Base-by-base conservation (phyloP, 2,113 vertebrate species). In the Setophaga petechia region DNA sequence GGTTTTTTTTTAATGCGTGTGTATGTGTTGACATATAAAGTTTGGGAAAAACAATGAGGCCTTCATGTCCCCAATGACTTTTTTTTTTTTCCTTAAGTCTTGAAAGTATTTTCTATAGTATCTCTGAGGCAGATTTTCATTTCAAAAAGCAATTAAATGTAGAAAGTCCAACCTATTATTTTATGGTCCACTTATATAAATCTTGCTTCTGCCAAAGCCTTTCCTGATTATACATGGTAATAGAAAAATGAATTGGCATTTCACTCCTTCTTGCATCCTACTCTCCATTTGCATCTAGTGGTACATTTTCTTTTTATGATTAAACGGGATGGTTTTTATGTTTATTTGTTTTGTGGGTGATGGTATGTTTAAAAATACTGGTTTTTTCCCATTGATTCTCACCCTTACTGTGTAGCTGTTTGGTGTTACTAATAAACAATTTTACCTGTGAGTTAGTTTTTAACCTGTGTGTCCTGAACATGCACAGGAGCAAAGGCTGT, bases 1-100 rank as follows among this genome's bases (percentile, higher is more conserved):
- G 39, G 10, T 8, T 71, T 65, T 92, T 92, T 67, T 58, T 41
- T 14, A 49, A 63, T 46, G 76, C 10, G 3, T 93, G 76, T 94
- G 44, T 87, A 77, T 75, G 93, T 92, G 89, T 97, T 96, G 95
- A 97, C 90, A 58, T 90, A 82, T 13, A 77, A 95, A 94, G 83
- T 95, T 96, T 57, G 41, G 52, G 41, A 33, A 62, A 95, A 90
- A 92, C 92, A 96, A 58, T 82, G 73, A 84, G 51, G 76, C 76
- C 66, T 97, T 93, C 86, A 73, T 82, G 25, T 96, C 88, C 86
- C 66, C 4, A 5, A 0, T 65, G 79, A 31, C n/a, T 43, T 55
- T 61, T 77, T 61, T 61, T 63, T 37, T 57, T 35, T 12, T 19
- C 55, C 73, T 58, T 16, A 59, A 52, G 21, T 51, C 77, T 94